These are phyloP conservation scores for Eurystomus gularis DNA, from an alignment of 2,113 vertebrate species.

Conservation along the genomic window DNA sequence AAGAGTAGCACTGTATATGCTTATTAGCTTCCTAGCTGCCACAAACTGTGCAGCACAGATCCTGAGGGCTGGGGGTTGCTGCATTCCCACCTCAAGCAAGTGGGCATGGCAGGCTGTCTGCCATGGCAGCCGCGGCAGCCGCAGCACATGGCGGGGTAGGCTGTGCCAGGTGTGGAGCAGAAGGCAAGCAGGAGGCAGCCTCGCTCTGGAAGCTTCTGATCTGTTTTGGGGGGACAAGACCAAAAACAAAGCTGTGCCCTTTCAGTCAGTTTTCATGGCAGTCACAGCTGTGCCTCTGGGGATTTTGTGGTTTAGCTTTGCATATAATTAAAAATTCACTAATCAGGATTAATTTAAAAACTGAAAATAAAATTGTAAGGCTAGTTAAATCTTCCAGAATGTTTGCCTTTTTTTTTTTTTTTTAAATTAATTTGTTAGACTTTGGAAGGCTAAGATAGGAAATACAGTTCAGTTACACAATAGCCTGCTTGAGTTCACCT, in stretches of 20 bases:
- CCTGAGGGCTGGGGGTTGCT: background rate
- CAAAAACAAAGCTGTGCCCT: slow-evolving; percentile 4
- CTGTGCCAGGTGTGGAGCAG: background rate
- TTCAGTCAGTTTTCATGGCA: background rate
- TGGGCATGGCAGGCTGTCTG: background rate
- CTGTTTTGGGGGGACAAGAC: background rate
- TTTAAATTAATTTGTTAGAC: background rate
- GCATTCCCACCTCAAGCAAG: background rate
- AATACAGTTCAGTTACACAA: slow-evolving; percentile 5
- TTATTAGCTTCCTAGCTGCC: background rate
- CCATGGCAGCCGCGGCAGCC: background rate
- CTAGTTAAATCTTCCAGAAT: slow-evolving; percentile 44
- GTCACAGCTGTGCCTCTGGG: slow-evolving; percentile 18
- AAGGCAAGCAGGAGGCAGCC: background rate
- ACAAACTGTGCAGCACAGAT: fast-evolving
- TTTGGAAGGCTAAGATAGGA: background rate
- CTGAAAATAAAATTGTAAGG: slow-evolving; percentile 38
- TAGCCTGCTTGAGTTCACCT: background rate
- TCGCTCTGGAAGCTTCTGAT: background rate
- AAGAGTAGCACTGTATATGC: background rate
- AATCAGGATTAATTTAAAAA: slow-evolving; percentile 49
- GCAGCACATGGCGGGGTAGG: fast-evolving
- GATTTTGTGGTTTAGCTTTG: slow-evolving; percentile 3
- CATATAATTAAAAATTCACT: slow-evolving; percentile 46
- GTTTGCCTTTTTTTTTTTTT: background rate